Conservation (phyloP, 2,113 vertebrate species). For the Ochotona princeps region DNA sequence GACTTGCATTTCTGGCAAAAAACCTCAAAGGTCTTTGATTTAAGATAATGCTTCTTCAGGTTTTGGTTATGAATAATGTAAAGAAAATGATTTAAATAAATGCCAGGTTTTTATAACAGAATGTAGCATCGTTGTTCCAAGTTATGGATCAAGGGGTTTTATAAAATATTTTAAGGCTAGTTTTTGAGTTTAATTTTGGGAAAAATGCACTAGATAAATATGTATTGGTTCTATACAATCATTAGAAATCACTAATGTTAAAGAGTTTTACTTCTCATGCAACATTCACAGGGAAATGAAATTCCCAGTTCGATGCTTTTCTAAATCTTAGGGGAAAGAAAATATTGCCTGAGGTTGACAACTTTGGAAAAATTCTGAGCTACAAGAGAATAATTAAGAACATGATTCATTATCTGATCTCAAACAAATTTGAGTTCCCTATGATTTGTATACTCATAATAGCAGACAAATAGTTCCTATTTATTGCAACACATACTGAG, state of each 20-base stretch:
- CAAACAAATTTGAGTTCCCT: slow-evolving; percentile 40
- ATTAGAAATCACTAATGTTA: slow-evolving; percentile 12
- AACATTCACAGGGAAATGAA: slow-evolving; percentile 23
- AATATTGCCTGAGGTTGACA: slow-evolving; percentile 6
- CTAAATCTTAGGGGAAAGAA: slow-evolving; percentile 7
- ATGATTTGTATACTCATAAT: background rate
- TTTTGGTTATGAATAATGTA: slow-evolving; percentile 66
- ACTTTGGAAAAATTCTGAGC: slow-evolving; percentile 5
- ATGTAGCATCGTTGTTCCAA: slow-evolving; percentile 53
- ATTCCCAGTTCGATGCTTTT: slow-evolving; percentile 29
- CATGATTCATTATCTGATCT: background rate
- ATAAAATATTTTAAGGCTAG: slow-evolving; percentile 50
- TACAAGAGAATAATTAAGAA: slow-evolving; percentile 55
- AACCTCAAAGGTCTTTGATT: slow-evolving; percentile 16
- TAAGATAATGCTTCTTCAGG: slow-evolving; percentile 56
- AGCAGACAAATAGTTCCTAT: background rate
- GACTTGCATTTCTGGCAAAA: slow-evolving; percentile 23
- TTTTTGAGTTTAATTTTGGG: slow-evolving; percentile 34
- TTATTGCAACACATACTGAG: background rate
- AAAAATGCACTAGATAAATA: background rate
- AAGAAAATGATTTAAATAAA: slow-evolving; percentile 67
- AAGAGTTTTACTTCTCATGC: background rate
- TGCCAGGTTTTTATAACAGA: slow-evolving; percentile 62
- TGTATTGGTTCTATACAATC: background rate
- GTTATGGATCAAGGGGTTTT: slow-evolving; percentile 26